phyloP scores from a whole-genome alignment of 2,888 invertebrate species.

The Drosophila peninsularis region DNA sequence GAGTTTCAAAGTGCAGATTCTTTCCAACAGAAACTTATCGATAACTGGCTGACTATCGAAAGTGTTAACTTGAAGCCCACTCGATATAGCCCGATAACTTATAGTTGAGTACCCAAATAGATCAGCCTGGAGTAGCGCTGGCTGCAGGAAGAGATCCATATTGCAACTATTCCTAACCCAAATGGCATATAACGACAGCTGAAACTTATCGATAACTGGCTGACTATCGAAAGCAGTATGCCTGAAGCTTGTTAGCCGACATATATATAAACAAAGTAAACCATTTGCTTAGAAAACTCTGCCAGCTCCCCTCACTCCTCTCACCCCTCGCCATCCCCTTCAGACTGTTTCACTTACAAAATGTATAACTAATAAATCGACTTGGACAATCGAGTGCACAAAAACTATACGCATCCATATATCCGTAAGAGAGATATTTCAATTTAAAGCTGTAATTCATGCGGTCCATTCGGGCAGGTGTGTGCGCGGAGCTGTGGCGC shows the following conservation, averaged over 20 bases:
- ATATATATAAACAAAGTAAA: background rate
- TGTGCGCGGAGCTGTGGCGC: background rate
- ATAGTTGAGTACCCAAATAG: no score
- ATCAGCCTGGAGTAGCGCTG: no score
- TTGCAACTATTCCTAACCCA: no score
- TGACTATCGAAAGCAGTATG: background rate
- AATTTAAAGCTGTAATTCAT: conserved; percentile 7
- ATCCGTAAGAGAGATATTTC: conserved; percentile 3
- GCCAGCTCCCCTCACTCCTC: background rate
- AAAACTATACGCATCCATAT: conserved; percentile 2
- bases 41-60: background rate
- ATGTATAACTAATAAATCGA: conserved; percentile 3
- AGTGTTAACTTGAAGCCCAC: no score
- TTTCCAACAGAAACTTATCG: background rate
- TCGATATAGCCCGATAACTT: no score
- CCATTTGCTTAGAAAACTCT: background rate
- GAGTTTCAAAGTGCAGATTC: background rate
- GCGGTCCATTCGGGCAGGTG: conserved; percentile 1
- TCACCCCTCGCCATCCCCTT: no score
- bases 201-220: background rate
- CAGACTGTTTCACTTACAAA: background rate
- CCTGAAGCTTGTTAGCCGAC: background rate
- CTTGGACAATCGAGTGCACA: background rate
- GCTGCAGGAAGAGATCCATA: no score
- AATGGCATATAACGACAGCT: background rate